Conservation (phyloP, 1,140 invertebrate species). For the Drosophila jambulina region DNA sequence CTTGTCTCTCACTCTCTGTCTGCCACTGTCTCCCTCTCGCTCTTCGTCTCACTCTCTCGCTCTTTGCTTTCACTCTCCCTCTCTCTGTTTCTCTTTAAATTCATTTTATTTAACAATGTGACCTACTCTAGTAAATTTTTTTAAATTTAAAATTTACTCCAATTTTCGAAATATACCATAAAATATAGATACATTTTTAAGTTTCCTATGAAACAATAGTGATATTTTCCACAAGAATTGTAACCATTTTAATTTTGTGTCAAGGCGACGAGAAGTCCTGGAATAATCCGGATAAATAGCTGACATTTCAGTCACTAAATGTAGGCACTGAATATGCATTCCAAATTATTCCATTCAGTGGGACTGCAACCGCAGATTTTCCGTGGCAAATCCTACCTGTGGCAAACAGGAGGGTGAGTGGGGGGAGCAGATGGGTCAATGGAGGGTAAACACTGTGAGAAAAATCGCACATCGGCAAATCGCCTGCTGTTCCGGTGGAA, state of each 20-base stretch:
- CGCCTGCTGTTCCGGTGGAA: constrained; percentile 12
- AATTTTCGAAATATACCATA: neutral
- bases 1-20: too few relatives aligned
- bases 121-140: neutral
- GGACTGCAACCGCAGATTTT: constrained; percentile 13
- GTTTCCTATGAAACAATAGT: neutral
- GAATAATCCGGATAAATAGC: constrained; percentile 1
- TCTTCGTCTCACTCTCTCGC: too few relatives aligned
- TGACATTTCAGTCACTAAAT: constrained; percentile 18
- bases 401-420: too few relatives aligned
- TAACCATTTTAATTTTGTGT: neutral
- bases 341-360: constrained; percentile 1
- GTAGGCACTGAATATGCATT: constrained; percentile 10
- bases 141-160: neutral
- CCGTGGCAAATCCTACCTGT: constrained; percentile 12
- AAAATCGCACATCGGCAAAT: constrained; percentile 9
- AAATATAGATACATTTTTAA: neutral
- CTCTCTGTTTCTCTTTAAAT: too few relatives aligned
- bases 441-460: constrained; percentile 30
- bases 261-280: neutral
- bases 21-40: too few relatives aligned
- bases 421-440: neutral
- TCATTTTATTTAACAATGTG: too few relatives aligned
- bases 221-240: neutral
- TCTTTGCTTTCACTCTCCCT: too few relatives aligned